These are phyloP conservation scores for Saxidomus purpurata DNA, from an alignment of 1,140 invertebrate genomes.

Conservation along the genomic window DNA sequence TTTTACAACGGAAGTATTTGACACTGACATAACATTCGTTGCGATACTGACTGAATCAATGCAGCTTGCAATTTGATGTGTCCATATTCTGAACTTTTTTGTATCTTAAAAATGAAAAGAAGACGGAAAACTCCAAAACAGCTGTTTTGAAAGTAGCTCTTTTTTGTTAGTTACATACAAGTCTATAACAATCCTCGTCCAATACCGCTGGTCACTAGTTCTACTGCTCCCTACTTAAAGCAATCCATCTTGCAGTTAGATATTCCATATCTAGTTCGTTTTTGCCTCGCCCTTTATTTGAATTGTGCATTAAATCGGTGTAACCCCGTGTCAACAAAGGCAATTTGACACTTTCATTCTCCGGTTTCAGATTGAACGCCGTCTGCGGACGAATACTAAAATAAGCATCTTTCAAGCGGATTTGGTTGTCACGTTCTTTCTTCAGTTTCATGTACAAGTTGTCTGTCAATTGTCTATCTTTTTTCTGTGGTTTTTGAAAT, in stretches of 20 bases:
- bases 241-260: not conserved
- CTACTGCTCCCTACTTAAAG: not conserved
- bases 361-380: not conserved
- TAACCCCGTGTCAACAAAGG: not conserved
- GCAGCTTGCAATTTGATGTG: too few relatives aligned
- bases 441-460: not conserved
- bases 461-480: not conserved
- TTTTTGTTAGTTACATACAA: too few relatives aligned
- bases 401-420: not conserved
- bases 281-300: not conserved
- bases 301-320: not conserved
- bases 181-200: too few relatives aligned
- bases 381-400: not conserved
- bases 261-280: not conserved
- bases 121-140: too few relatives aligned
- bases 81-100: too few relatives aligned
- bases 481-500: not conserved
- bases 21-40: too few relatives aligned
- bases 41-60: too few relatives aligned
- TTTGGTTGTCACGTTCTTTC: conserved; percentile 2
- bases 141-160: too few relatives aligned
- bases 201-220: too few relatives aligned
- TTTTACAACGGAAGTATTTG: too few relatives aligned
- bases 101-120: too few relatives aligned
- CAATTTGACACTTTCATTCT: not conserved